Conservation (phyloP, 2,113 vertebrate species). For the Oenanthe melanoleuca region DNA sequence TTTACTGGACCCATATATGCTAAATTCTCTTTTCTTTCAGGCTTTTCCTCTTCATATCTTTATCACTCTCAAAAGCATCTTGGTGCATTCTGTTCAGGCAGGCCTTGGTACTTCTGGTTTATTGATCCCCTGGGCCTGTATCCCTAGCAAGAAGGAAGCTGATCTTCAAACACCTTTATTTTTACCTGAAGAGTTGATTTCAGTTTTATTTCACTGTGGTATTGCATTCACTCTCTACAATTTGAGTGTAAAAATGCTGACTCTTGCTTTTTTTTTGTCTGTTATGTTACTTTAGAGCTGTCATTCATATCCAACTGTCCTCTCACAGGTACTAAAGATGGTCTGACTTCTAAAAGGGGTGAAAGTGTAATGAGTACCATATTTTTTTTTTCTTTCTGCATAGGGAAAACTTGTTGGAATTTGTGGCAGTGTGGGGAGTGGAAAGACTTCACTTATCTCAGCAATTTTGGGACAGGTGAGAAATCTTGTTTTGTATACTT, state of each 20-base stretch:
- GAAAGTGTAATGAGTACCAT: neutral
- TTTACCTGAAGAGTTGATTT: neutral
- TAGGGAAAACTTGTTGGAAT: constrained; percentile 91
- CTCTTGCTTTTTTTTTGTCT: neutral
- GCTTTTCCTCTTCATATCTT: neutral
- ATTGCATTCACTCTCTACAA: neutral
- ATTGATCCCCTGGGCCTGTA: neutral
- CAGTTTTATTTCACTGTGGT: neutral
- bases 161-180: neutral
- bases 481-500: neutral
- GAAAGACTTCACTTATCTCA: constrained; percentile 91
- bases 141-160: neutral
- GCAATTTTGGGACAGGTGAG: constrained; percentile 92
- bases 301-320: neutral
- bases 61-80: neutral
- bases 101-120: neutral
- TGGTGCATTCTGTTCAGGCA: neutral
- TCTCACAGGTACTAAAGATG: neutral
- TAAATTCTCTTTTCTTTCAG: neutral
- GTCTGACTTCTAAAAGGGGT: neutral
- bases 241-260: neutral
- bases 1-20: neutral
- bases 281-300: neutral
- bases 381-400: neutral
- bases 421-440: constrained; percentile 92